Percentiles rank a stretch among this genome's conserved stretches.
Evolutionary conservation across 2,888 invertebrate species (phyloP).

Genomic region (Microplitis manilae): DNA sequence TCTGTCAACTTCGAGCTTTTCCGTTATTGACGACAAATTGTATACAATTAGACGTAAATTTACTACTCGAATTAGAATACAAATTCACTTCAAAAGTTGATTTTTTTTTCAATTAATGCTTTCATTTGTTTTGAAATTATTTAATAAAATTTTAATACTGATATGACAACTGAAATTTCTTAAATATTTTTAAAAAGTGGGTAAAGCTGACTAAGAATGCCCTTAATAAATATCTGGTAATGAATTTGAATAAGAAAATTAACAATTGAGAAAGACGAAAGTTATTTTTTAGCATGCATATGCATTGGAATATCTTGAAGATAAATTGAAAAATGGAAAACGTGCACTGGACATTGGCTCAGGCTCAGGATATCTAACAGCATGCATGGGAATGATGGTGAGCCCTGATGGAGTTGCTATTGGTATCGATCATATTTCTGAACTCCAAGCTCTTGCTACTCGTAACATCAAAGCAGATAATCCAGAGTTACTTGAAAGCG

Average conservation of each 20-base stretch:
- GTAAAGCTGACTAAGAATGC: too few relatives aligned
- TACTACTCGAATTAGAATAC: too few relatives aligned
- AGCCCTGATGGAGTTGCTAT: constrained; percentile 80
- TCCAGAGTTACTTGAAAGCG: constrained; percentile 78
- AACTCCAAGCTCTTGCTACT: constrained; percentile 82
- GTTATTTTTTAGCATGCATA: constrained; percentile 83
- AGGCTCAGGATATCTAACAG: constrained; percentile 93
- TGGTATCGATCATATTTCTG: constrained; percentile 93
- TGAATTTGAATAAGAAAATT: constrained; percentile 37
- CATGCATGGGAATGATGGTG: constrained; percentile 91
- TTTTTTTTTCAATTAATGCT: too few relatives aligned
- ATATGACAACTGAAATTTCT: too few relatives aligned
- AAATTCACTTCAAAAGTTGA: too few relatives aligned
- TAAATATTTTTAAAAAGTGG: too few relatives aligned
- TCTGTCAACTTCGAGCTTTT: too few relatives aligned
- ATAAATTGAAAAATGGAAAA: constrained; percentile 83
- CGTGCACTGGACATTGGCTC: constrained; percentile 93
- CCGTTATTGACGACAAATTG: too few relatives aligned
- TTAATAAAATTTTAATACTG: too few relatives aligned
- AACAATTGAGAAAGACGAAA: constrained; percentile 49
- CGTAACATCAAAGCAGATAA: constrained; percentile 85
- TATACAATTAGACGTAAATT: too few relatives aligned
- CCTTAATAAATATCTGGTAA: background rate
- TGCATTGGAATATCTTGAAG: constrained; percentile 88
- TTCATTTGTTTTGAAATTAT: too few relatives aligned